phyloP scores from a whole-genome alignment of 2,797 vertebrate genomes.

The Pseudomugil tenellus region DNA sequence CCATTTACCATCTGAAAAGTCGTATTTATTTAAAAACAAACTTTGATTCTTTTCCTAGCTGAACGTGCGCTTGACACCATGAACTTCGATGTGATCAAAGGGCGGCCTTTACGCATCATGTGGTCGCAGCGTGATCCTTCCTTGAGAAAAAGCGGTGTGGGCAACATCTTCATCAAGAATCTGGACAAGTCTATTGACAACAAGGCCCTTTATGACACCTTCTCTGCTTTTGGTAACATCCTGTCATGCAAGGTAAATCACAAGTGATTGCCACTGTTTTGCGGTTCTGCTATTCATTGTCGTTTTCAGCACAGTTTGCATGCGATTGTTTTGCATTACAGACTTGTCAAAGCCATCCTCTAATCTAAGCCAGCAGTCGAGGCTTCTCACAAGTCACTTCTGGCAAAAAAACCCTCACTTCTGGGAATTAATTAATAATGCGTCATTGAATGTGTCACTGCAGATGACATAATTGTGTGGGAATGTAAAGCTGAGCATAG shows the following conservation, averaged over 20 bases:
- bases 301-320: slow-evolving; percentile 15
- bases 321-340: slow-evolving; percentile 19
- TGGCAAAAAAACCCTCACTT: too few species aligned
- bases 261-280: not conserved
- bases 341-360: not conserved
- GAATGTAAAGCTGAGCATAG: not conserved
- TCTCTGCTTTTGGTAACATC: slow-evolving; percentile 98
- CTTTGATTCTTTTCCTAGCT: slow-evolving; percentile 74
- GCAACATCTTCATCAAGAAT: slow-evolving; percentile 99
- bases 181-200: slow-evolving; percentile 99
- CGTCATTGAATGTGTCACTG: not conserved
- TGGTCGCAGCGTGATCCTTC: slow-evolving; percentile 99
- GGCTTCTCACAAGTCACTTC: too few species aligned
- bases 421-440: not conserved
- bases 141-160: slow-evolving; percentile 95
- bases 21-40: not conserved
- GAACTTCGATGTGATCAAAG: slow-evolving; percentile 99
- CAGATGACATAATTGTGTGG: not conserved
- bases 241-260: slow-evolving; percentile 95
- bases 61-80: slow-evolving; percentile 98
- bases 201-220: slow-evolving; percentile 98
- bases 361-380: not conserved
- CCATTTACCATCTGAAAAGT: not conserved
- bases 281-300: not conserved
- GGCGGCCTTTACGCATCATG: slow-evolving; percentile 97